Evolutionary conservation across 2,113 vertebrate species (phyloP).

Genomic region (Leptobrachium ailaonicum): DNA sequence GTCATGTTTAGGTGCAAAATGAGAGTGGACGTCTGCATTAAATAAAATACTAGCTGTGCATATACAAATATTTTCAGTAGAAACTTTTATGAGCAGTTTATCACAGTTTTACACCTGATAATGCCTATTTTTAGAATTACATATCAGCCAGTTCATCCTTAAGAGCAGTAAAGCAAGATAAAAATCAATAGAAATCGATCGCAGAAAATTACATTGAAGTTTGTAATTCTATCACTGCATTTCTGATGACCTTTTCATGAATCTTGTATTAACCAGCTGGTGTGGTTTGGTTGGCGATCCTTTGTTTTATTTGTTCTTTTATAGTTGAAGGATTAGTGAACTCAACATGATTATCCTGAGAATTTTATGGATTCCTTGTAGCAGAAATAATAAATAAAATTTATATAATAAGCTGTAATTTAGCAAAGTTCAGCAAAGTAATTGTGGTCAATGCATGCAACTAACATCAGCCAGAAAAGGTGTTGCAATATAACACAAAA

Average conservation of each 20-base stretch:
- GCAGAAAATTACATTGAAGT: constrained; percentile 37
- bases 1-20: no score
- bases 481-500: no score
- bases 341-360: constrained; percentile 17
- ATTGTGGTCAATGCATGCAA: no score
- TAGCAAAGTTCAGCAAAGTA: no score
- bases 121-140: constrained; percentile 26
- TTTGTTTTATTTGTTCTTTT: constrained; percentile 24
- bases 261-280: constrained; percentile 24
- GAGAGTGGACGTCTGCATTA: no score
- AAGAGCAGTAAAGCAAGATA: neutral
- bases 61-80: neutral
- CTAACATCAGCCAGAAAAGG: no score
- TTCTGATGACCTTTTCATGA: constrained; percentile 31
- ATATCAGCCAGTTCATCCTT: constrained; percentile 10
- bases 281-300: constrained; percentile 31
- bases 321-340: constrained; percentile 21
- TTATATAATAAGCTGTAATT: no score
- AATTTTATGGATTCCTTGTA: constrained; percentile 1
- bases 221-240: constrained; percentile 36
- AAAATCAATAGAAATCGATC: constrained; percentile 43
- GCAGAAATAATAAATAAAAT: no score
- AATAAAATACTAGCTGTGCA: no score
- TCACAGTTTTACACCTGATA: neutral
- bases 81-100: constrained; percentile 3